Evolutionary conservation across 2,797 vertebrate species (phyloP).

Genomic region (Scomberomorus guttatus): DNA sequence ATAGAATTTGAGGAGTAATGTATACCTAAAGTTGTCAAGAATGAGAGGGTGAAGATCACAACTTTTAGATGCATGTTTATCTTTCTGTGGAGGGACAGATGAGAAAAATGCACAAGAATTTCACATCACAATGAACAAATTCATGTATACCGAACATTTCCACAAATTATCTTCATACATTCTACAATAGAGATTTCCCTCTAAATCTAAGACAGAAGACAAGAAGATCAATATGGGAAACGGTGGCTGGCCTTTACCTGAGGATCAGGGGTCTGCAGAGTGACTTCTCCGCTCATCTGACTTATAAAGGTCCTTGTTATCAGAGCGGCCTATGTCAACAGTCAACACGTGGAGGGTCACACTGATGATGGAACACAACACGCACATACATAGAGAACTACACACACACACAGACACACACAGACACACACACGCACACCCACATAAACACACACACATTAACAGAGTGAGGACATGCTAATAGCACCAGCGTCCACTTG

Average conservation of each 20-base stretch:
- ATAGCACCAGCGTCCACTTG: not conserved
- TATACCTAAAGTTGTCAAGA: slow-evolving; percentile 80
- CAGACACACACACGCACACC: slow-evolving; percentile 18
- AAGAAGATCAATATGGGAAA: slow-evolving; percentile 28
- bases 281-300: slow-evolving; percentile 42
- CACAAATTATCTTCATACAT: not conserved
- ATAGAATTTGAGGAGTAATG: not conserved
- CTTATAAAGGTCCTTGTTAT: slow-evolving; percentile 87
- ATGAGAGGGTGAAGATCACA: slow-evolving; percentile 68
- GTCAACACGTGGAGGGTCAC: slow-evolving; percentile 86
- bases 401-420: slow-evolving; percentile 32
- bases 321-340: slow-evolving; percentile 84
- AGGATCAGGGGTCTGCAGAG: slow-evolving; percentile 60
- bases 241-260: slow-evolving; percentile 68
- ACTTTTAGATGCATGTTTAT: slow-evolving; percentile 75
- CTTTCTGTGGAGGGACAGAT: slow-evolving; percentile 55
- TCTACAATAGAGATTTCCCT: not conserved
- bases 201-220: not conserved
- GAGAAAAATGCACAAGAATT: slow-evolving; percentile 34
- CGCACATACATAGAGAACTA: slow-evolving; percentile 8
- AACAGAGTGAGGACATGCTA: slow-evolving; percentile 11
- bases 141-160: slow-evolving; percentile 2
- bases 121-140: not conserved
- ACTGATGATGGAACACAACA: slow-evolving; percentile 65
- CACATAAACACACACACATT: slow-evolving; percentile 27